Evolutionary conservation across 2,113 vertebrate species (phyloP).

Genomic region (Aspiorhynchus laticeps): DNA sequence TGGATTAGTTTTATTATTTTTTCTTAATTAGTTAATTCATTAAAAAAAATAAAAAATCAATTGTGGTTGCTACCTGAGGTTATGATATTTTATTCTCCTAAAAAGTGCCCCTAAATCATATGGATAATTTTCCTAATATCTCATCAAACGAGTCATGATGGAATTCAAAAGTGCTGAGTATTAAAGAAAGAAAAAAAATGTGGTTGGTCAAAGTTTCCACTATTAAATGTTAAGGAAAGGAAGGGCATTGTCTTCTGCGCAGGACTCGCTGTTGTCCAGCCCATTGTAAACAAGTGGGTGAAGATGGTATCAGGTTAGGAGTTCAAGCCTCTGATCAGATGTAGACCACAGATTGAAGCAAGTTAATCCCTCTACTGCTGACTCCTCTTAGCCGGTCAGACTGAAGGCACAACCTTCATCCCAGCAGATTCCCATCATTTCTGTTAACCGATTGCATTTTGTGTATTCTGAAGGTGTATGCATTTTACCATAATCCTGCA

Average conservation of each 20-base stretch:
- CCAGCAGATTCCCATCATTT: neutral
- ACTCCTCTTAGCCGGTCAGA: neutral
- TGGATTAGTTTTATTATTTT: neutral
- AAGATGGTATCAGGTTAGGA: neutral
- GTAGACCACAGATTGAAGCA: slow-evolving; percentile 44
- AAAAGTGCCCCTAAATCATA: neutral
- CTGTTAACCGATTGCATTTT: neutral
- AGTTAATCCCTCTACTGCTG: slow-evolving; percentile 38
- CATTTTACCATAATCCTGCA: slow-evolving; percentile 6
- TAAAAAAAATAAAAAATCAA: neutral
- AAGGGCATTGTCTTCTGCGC: neutral
- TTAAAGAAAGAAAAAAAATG: neutral
- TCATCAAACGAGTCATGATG: neutral
- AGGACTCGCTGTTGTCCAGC: too few species aligned
- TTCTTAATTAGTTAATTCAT: neutral
- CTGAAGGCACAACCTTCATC: neutral
- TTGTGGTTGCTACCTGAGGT: neutral
- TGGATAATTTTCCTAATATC: neutral
- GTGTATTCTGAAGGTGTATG: neutral
- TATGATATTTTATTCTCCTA: neutral
- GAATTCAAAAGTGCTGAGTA: neutral
- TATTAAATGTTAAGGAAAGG: neutral
- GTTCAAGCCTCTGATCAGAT: slow-evolving; percentile 17
- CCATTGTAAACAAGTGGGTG: neutral
- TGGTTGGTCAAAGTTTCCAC: neutral